Evolutionary conservation across 2,797 vertebrate species (phyloP).

Genomic region (Vipera ursinii): DNA sequence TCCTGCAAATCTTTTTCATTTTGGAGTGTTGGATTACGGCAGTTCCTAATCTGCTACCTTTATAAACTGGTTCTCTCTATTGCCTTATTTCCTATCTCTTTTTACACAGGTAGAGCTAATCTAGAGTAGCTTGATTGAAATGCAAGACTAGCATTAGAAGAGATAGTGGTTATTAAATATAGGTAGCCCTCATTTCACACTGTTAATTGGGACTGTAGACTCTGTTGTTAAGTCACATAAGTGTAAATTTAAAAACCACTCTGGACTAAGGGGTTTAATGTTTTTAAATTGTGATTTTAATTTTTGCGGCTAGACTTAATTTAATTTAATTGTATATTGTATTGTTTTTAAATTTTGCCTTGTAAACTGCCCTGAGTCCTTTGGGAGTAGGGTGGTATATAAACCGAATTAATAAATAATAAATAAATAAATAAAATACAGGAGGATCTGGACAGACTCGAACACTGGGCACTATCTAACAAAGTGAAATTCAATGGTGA

Average conservation of each 20-base stretch:
- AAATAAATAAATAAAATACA: too few relatives aligned
- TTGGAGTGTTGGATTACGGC: not conserved
- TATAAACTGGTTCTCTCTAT: not conserved
- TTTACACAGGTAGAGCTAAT: not conserved
- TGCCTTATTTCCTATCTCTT: not conserved
- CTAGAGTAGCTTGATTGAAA: not conserved
- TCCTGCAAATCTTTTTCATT: not conserved
- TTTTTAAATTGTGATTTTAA: too few relatives aligned
- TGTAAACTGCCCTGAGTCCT: too few relatives aligned
- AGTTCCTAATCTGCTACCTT: not conserved
- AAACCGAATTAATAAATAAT: too few relatives aligned
- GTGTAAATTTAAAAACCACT: not conserved
- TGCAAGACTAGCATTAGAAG: not conserved
- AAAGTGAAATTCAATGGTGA: too few relatives aligned
- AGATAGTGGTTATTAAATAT: not conserved
- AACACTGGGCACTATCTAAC: too few relatives aligned
- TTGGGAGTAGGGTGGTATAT: too few relatives aligned
- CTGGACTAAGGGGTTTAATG: too few relatives aligned
- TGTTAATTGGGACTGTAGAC: not conserved
- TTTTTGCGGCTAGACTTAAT: too few relatives aligned
- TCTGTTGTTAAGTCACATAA: not conserved
- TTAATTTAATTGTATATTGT: too few relatives aligned
- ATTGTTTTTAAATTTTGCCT: too few relatives aligned
- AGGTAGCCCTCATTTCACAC: not conserved
- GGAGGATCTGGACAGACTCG: too few relatives aligned